phyloP scores from a whole-genome alignment of 2,888 invertebrate species.

The Hipparchia sbordonii region DNA sequence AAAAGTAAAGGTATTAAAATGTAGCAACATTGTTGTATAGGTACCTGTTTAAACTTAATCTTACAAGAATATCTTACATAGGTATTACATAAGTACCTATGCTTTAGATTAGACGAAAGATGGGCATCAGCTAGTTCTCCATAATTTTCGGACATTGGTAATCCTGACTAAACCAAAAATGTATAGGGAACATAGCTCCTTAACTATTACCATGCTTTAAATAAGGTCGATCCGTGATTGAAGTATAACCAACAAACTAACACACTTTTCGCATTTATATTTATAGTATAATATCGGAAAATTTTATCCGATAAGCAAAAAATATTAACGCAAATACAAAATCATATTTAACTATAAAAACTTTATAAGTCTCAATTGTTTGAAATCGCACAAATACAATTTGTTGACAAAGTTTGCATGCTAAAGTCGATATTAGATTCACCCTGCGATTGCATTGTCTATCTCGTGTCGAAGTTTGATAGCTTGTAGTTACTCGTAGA shows the following conservation, averaged over 20 bases:
- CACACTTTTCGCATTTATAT: too few species aligned
- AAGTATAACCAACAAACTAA: too few species aligned
- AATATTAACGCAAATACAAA: not conserved
- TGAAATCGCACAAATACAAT: slow-evolving; percentile 71
- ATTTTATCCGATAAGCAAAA: not conserved
- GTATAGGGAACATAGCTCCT: too few species aligned
- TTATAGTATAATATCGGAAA: too few species aligned
- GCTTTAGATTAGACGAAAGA: too few species aligned
- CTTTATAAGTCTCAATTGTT: slow-evolving; percentile 74
- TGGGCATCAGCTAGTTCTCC: too few species aligned
- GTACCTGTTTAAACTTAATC: not conserved
- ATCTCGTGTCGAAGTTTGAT: slow-evolving; percentile 70
- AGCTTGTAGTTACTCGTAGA: slow-evolving; percentile 53
- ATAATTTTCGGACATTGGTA: too few species aligned
- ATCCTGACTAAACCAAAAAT: too few species aligned
- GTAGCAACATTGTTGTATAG: not conserved
- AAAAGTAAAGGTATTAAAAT: not conserved
- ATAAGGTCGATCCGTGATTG: too few species aligned
- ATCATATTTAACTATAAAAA: slow-evolving; percentile 43
- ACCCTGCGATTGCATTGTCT: slow-evolving; percentile 71
- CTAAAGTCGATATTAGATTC: slow-evolving; percentile 71
- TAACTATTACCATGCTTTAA: too few species aligned
- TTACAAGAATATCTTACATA: too few species aligned
- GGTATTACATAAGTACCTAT: too few species aligned
- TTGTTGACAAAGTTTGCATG: slow-evolving; percentile 73